These are phyloP conservation scores for Willisornis vidua DNA, from an alignment of 2,113 vertebrate species.

Conservation along the genomic window DNA sequence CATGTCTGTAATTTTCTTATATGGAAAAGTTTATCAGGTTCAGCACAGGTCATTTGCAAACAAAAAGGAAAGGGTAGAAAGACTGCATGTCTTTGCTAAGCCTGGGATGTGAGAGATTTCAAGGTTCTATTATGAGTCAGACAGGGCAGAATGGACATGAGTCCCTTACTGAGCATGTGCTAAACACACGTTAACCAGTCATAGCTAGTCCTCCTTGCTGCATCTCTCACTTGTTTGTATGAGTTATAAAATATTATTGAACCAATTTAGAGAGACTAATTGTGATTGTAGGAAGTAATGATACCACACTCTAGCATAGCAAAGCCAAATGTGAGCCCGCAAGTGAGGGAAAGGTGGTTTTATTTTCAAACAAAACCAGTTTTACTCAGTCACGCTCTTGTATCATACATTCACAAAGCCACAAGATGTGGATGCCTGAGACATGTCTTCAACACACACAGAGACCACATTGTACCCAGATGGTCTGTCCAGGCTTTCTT, in stretches of 20 bases:
- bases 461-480: not conserved
- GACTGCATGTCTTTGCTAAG: not conserved
- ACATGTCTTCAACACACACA: not conserved
- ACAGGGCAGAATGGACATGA: not conserved
- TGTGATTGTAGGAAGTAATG: not conserved
- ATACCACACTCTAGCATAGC: not conserved
- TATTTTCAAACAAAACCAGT: not conserved
- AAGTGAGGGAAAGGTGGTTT: not conserved
- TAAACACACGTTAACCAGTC: not conserved
- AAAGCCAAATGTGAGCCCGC: not conserved
- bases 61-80: not conserved
- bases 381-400: not conserved
- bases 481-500: not conserved
- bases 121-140: not conserved
- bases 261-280: not conserved
- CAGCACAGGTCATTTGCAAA: not conserved
- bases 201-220: not conserved
- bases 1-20: not conserved
- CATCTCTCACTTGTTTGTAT: not conserved
- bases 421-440: fast-evolving
- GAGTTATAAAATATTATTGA: not conserved
- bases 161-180: not conserved
- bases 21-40: not conserved
- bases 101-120: not conserved
- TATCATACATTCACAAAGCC: not conserved